Evolutionary conservation across 1,140 invertebrate genomes (phyloP), one percentile per base, ranked within the genome.

Genomic region (Micrasema longulum): DNA sequence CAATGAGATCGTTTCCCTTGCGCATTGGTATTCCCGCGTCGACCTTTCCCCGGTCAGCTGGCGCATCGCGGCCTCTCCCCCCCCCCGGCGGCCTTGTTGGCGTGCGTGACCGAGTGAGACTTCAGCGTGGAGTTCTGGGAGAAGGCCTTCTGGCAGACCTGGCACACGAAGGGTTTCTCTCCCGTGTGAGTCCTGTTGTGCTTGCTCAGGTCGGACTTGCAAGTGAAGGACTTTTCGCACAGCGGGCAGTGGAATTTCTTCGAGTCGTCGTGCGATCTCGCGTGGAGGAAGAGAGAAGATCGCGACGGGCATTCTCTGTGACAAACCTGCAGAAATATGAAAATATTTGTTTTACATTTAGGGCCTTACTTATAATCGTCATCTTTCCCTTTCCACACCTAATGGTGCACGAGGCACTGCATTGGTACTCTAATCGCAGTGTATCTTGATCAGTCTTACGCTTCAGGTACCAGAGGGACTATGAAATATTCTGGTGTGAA

Each of bases 171-270:
- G 0, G 92, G 92, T 73, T 92, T 91, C 78, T 94, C 91, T 0
- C 94, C 93, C 0, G 94, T 96, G 77, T 97, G 96, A 67, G 95
- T 96, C 10, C 96, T 87, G 48, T 96, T 82, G 78, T 97, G 96
- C 11, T 85, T 85, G 53, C 92, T 90, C 1, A 95, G 85, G 79
- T 94, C 94, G 75, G 90, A 91, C 62, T 90, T 92, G 79, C 91
- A 92, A 1, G 91, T 91, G 64, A 84, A 84, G 11, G 78, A 77
- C 72, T 83, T 82, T 41, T 82, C 76, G 74, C 83, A 83, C 43
- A 82, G 79, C 22, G 78, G 77, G 77, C 83, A 84, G 57, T 80
- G 79, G 64, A 81, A 81, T 5, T 80, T 80, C 69, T 81, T 82
- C 48, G 80, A 79, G 10, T 79, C 76, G 23, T 85, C 84, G 73